Percentiles rank a stretch among this genome's conserved stretches.
These are phyloP conservation scores for Phoxinus phoxinus DNA, from an alignment of 2,113 vertebrate species.

Conservation along the genomic window DNA sequence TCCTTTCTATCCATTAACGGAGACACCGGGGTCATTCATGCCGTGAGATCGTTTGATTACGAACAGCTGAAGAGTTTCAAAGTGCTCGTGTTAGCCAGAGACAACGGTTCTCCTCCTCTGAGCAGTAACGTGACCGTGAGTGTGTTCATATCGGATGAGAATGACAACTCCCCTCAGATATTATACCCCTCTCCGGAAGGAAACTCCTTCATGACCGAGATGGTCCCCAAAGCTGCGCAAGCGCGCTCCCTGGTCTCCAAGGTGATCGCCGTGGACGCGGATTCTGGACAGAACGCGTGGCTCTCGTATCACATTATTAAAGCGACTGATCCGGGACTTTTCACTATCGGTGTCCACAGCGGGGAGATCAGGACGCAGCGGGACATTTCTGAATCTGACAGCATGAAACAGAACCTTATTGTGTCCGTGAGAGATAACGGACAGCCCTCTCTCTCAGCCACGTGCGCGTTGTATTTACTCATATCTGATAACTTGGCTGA, in stretches of 20 bases:
- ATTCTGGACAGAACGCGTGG: slow-evolving; percentile 61
- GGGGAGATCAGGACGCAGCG: slow-evolving; percentile 57
- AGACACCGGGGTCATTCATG: slow-evolving; percentile 70
- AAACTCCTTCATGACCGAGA: slow-evolving; percentile 54
- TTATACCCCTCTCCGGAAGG: slow-evolving; percentile 58
- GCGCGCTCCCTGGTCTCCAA: slow-evolving; percentile 59
- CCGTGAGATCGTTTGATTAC: slow-evolving; percentile 59
- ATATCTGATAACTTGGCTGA: slow-evolving; percentile 79
- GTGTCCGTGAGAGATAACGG: slow-evolving; percentile 67
- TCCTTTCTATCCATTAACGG: slow-evolving; percentile 69
- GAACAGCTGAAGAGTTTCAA: slow-evolving; percentile 55
- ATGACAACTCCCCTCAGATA: slow-evolving; percentile 67
- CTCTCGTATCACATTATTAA: slow-evolving; percentile 59
- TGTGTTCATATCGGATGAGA: slow-evolving; percentile 64
- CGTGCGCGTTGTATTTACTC: slow-evolving; percentile 77
- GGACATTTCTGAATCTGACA: slow-evolving; percentile 58
- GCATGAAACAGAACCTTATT: slow-evolving; percentile 75
- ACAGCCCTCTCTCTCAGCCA: slow-evolving; percentile 76
- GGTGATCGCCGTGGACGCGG: slow-evolving; percentile 57
- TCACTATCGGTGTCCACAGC: slow-evolving; percentile 55
- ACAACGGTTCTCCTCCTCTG: slow-evolving; percentile 61
- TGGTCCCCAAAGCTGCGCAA: slow-evolving; percentile 48
- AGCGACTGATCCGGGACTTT: slow-evolving; percentile 56
- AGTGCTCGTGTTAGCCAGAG: slow-evolving; percentile 54
- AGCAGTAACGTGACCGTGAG: slow-evolving; percentile 53